Evolutionary conservation across 1,140 invertebrate species (phyloP), one percentile per base, ranked within the genome.

Genomic region (Probaryconus sp.): DNA sequence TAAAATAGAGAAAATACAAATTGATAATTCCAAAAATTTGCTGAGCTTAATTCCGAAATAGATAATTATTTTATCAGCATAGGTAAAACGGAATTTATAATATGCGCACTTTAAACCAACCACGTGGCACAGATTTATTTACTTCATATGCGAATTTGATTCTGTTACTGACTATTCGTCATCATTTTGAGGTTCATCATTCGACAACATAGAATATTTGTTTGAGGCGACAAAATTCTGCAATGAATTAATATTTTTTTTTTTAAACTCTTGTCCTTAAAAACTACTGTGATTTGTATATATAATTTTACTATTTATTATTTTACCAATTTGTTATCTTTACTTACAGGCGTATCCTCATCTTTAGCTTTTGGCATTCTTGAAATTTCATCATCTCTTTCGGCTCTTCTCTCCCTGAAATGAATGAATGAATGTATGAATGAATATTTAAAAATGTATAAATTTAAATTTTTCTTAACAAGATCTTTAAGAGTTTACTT

Each of bases 181-280:
- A 14, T 83, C 76, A 69, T 81, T 85, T 71, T 87, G 85, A 18
- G 85, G 81, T 72, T 87, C 85, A 51, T 88, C 87, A 72, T 86
- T 84, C 48, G 80, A 79, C 77, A 88, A 74, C 81, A 87, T 86
- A 51, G 83, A 84, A 81, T 85, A 91, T 86, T 91, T 91, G 77
- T 91, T 91, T 76, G 90, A 90, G 80, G 89, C 90, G 77, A 90
- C 88, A 68, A 91, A 91, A 79, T 90, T 91, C 91, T 91, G 88
- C 7, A 88, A 89, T 65, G 72, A 69, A 70, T 79, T 79, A 80
- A 73, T 40, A 69, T 51, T 42, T 47, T 40, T 64, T 42, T 26
- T 26, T 26, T 45, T 45, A 47, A n/a, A n/a, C n/a, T n/a, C n/a
- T n/a, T n/a, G n/a, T n/a, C n/a, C n/a, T n/a, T n/a, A n/a, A n/a